Conservation (phyloP, 53 echinoderm and acorn worm genomes). For the Crossaster papposus region DNA sequence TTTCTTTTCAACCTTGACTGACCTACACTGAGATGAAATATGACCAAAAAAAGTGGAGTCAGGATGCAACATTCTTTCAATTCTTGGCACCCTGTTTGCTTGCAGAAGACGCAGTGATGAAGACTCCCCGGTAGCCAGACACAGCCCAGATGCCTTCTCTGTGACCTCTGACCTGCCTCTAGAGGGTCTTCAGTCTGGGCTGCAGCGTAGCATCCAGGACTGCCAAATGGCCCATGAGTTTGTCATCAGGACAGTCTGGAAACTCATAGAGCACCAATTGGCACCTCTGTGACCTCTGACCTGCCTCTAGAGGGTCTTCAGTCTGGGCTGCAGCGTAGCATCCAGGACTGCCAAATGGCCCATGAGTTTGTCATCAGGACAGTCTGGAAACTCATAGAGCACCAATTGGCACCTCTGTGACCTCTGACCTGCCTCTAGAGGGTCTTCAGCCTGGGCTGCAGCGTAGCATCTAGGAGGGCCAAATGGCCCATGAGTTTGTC, state of each 20-base stretch:
- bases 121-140: not conserved
- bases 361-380: conserved; percentile 48
- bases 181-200: conserved; percentile 22
- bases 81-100: not conserved
- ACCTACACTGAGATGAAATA: too few species aligned
- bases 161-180: conserved; percentile 30
- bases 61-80: too few species aligned
- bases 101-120: conserved; percentile 2
- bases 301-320: conserved; percentile 30
- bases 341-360: conserved; percentile 12
- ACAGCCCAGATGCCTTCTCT: not conserved
- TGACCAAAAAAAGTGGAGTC: too few species aligned
- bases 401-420: conserved; percentile 18
- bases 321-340: conserved; percentile 18
- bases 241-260: conserved; percentile 45
- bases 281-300: conserved; percentile 28
- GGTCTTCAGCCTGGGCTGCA: conserved; percentile 29
- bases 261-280: conserved; percentile 24
- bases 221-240: conserved; percentile 32
- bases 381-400: conserved; percentile 31
- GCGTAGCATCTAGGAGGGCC: conserved; percentile 7
- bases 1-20: too few species aligned
- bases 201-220: conserved; percentile 22
- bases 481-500: conserved; percentile 48
- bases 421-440: conserved; percentile 30